These are phyloP conservation scores for Cremastinae sp. DNA, from an alignment of 2,888 invertebrate species.

Conservation along the genomic window DNA sequence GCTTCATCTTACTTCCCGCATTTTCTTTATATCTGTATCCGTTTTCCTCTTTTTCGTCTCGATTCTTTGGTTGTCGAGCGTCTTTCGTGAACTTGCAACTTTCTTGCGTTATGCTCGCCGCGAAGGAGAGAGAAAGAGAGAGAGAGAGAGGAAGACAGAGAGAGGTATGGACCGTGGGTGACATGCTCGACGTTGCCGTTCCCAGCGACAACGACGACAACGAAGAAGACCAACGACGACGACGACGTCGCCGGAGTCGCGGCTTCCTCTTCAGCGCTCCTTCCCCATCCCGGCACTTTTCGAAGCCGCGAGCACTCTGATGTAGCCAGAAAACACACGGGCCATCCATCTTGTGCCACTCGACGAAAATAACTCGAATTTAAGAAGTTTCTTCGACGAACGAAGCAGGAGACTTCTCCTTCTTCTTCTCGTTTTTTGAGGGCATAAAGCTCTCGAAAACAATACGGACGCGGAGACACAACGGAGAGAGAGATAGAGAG, in stretches of 20 bases:
- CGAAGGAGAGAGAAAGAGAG: conserved; percentile 17
- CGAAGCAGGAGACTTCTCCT: conserved; percentile 55
- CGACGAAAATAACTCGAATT: conserved; percentile 78
- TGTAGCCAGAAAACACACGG: conserved; percentile 72
- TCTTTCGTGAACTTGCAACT: conserved; percentile 60
- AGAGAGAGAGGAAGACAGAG: conserved; percentile 46
- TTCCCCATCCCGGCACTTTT: conserved; percentile 48
- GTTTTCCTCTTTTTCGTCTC: conserved; percentile 40
- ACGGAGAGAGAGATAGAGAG: too few relatives aligned
- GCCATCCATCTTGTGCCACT: conserved; percentile 75
- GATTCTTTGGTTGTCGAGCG: conserved; percentile 45
- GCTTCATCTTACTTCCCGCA: conserved; percentile 50
- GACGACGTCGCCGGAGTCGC: conserved; percentile 60
- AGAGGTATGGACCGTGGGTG: conserved; percentile 59
- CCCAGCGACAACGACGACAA: conserved; percentile 50
- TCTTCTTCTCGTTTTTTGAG: conserved; percentile 30
- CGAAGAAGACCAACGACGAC: conserved; percentile 55
- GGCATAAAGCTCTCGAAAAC: conserved; percentile 70
- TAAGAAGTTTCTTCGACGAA: conserved; percentile 72
- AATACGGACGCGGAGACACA: conserved; percentile 75
- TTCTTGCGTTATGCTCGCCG: conserved; percentile 57
- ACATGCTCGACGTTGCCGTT: conserved; percentile 61
- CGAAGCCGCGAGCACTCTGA: conserved; percentile 59
- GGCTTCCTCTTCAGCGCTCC: conserved; percentile 61
- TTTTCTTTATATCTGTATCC: conserved; percentile 30